Conservation (phyloP, 2,113 vertebrate genomes). For the crab-eating macaque (Macaca fascicularis) region DNA sequence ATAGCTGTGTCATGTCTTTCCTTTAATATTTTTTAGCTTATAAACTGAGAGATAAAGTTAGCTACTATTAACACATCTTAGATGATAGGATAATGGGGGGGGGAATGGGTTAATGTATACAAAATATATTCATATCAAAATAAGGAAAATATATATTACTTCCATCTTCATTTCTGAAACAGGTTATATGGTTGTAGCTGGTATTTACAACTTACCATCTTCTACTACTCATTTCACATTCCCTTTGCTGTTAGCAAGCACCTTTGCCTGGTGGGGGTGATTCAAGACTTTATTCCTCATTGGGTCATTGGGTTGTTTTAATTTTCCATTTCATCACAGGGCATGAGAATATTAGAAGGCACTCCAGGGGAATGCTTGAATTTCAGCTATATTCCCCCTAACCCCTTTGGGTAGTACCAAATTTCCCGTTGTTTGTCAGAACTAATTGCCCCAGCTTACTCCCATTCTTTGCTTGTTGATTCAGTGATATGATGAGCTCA, state of each 20-base stretch:
- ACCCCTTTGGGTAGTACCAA: neutral
- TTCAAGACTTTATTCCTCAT: neutral
- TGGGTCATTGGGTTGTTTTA: neutral
- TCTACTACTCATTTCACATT: neutral
- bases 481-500: neutral
- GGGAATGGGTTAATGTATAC: neutral
- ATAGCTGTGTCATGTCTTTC: neutral
- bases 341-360: neutral
- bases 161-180: neutral
- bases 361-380: neutral
- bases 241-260: neutral
- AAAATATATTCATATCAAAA: neutral
- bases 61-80: neutral
- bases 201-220: neutral
- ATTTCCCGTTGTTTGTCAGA: neutral
- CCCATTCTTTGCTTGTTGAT: neutral
- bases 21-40: neutral
- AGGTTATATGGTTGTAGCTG: neutral
- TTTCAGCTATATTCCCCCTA: neutral
- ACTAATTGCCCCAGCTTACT: neutral
- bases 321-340: neutral
- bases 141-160: neutral
- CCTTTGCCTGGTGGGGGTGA: neutral
- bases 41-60: neutral
- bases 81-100: neutral